Evolutionary conservation across 2,888 invertebrate genomes (phyloP).

Genomic region (Leptopterna dolabrata): DNA sequence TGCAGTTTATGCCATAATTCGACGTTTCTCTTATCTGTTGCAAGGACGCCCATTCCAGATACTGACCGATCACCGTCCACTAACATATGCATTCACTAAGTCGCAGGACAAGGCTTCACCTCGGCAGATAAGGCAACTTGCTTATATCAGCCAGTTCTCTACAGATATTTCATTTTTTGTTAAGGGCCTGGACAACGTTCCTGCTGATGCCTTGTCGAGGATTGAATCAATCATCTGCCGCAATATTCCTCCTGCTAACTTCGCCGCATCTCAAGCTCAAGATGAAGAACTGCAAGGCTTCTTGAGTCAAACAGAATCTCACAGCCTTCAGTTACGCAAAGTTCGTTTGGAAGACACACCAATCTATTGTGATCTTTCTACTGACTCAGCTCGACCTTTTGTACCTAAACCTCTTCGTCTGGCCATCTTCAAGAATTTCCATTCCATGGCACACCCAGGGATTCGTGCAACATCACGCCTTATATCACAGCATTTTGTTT

Average conservation of each 20-base stretch:
- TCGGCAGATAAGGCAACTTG: slow-evolving; percentile 48
- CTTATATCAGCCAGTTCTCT: slow-evolving; percentile 57
- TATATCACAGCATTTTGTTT: slow-evolving; percentile 22
- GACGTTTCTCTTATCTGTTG: slow-evolving; percentile 45
- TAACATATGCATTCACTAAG: slow-evolving; percentile 38
- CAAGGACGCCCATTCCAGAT: slow-evolving; percentile 38
- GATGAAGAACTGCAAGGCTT: background rate
- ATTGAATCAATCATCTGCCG: background rate
- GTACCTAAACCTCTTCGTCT: background rate
- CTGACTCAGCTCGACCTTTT: background rate
- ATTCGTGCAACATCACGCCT: slow-evolving; percentile 27
- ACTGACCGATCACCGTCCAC: slow-evolving; percentile 25
- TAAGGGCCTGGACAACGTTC: background rate
- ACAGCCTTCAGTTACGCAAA: background rate
- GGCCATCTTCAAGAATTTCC: slow-evolving; percentile 16
- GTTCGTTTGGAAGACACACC: background rate
- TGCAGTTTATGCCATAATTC: slow-evolving; percentile 65
- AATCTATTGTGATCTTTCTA: slow-evolving; percentile 26
- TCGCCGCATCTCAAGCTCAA: background rate
- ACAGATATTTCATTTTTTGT: slow-evolving; percentile 51
- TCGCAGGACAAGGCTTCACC: slow-evolving; percentile 51
- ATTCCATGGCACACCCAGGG: slow-evolving; percentile 18
- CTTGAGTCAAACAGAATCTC: background rate
- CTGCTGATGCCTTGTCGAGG: slow-evolving; percentile 1
- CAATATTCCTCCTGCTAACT: background rate